Evolutionary conservation across 2,113 vertebrate species (phyloP), one percentile per base, ranked within the genome.

Genomic region (Petromus typicus): DNA sequence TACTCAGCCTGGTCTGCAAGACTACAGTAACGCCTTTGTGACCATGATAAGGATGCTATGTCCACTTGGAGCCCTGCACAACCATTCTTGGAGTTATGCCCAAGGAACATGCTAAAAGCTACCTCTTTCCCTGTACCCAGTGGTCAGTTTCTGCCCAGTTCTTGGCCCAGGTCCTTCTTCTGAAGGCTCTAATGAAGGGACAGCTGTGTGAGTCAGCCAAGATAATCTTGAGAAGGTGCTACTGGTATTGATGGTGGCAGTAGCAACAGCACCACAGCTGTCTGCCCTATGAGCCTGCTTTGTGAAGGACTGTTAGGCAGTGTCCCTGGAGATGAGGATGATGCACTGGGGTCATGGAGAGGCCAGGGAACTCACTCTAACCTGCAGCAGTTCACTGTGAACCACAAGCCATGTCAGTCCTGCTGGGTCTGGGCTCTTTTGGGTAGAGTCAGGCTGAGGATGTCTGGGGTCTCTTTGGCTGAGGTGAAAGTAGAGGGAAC

Each of bases 321-420:
- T 7, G 1, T n/a, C 30, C 34, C 2, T 23, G 27, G 18, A 23
- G 9, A 61, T 34, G 14, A 18, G 43, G 48, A 12, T 23, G 51
- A 22, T 5, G 76, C 79, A 27, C 3, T 10, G 0, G 32, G 56
- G 88, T 69, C 27, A 7, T 2, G 11, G 37, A 27, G 87, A n/a
- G 45, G 66, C 34, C 34, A 0, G 13, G 2, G 3, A 11, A 7
- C 20, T 34, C 34, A 75, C 5, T 56, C 6, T 8, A 3, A 64
- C 7, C 13, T 4, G 48, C 23, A 54, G 57, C 30, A 3, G 61
- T 37, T 61, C 5, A 6, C 40, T 57, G 48, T n/a, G 4, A 22
- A 9, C 18, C 4, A 3, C 0, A 3, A 7, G 17, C 66, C 9
- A 0, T 2, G 34, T 69, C 25, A 9, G 3, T 40, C 6, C 67